Base-by-base conservation (phyloP, 2,797 vertebrate genomes). In the Periophthalmus magnuspinnatus region DNA sequence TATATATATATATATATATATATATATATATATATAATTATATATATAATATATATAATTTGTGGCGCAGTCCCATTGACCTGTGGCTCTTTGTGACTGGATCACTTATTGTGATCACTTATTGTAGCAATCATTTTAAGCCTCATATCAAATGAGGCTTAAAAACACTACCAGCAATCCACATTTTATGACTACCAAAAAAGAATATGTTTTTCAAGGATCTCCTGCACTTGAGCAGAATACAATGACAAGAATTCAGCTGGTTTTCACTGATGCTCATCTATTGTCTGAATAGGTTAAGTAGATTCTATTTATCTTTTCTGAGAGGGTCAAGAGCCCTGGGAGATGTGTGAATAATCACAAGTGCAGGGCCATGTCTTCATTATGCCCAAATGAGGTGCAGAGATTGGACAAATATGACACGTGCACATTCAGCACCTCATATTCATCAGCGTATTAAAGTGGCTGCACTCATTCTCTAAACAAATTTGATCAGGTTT, bases 401-500 rank as follows among this genome's bases (percentile, higher is more conserved):
- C 81, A 77, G 75, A 82, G 84, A 89, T 86, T 93, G 91, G 88
- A 91, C 91, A 92, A 93, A 93, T 88, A 93, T 74, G 65, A 79
- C 85, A 84, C 69, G 69, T 82, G 79, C 67, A 41, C 78, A 74
- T 83, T 78, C 81, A 75, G 83, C 85, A 77, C 87, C 84, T 89
- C 84, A 86, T 89, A 90, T 91, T 92, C 87, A 91, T 91, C 82
- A 88, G 83, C 85, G 87, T 85, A 93, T 94, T 95, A 94, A 93
- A 90, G 91, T 88, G 89, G 93, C 94, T 88, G 91, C 82, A 93
- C 79, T 94, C 93, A 95, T 95, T 94, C 95, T 93, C 92, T 91
- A 92, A 93, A 91, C 91, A 94, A 95, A 95, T 95, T 94, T 95
- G 94, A 95, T 92, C 92, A 56, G 90, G 87, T 92, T 77, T 74